phyloP scores from a whole-genome alignment of 2,888 invertebrate genomes.

The Leucoma salicis region DNA sequence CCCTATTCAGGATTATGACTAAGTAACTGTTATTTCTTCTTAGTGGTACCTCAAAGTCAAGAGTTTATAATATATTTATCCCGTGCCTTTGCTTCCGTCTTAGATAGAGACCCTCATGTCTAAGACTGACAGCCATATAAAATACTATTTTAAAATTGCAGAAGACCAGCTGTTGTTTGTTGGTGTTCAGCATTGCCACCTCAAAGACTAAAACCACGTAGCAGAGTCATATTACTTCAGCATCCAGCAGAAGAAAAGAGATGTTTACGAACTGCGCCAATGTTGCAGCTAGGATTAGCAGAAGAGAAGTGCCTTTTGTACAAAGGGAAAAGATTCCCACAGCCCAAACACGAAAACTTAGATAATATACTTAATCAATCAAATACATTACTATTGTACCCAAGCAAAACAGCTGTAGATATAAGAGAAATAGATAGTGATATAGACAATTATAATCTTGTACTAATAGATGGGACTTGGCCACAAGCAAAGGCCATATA shows the following conservation, averaged over 20 bases:
- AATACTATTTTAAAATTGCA: slow-evolving; percentile 53
- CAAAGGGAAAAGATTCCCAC: slow-evolving; percentile 93
- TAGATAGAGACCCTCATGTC: too few relatives aligned
- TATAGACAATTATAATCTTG: slow-evolving; percentile 85
- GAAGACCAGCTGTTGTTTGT: slow-evolving; percentile 93
- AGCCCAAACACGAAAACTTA: slow-evolving; percentile 84
- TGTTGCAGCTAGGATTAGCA: slow-evolving; percentile 89
- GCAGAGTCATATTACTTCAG: slow-evolving; percentile 91
- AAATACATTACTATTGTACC: slow-evolving; percentile 90
- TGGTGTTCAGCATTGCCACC: slow-evolving; percentile 93
- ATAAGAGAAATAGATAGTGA: slow-evolving; percentile 78
- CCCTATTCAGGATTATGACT: too few relatives aligned
- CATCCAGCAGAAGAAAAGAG: slow-evolving; percentile 97
- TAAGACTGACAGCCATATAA: too few relatives aligned
- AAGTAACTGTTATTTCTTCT: too few relatives aligned
- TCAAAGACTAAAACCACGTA: slow-evolving; percentile 85
- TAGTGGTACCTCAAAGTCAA: too few relatives aligned
- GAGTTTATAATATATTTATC: too few relatives aligned
- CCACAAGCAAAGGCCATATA: slow-evolving; percentile 97
- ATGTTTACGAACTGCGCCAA: slow-evolving; percentile 93
- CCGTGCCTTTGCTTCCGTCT: too few relatives aligned
- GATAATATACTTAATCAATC: slow-evolving; percentile 84
- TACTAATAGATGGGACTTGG: slow-evolving; percentile 97
- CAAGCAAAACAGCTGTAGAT: slow-evolving; percentile 88
- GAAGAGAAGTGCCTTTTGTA: slow-evolving; percentile 89